Base-by-base conservation (phyloP, 2,113 vertebrate species). In the Tyto alba region DNA sequence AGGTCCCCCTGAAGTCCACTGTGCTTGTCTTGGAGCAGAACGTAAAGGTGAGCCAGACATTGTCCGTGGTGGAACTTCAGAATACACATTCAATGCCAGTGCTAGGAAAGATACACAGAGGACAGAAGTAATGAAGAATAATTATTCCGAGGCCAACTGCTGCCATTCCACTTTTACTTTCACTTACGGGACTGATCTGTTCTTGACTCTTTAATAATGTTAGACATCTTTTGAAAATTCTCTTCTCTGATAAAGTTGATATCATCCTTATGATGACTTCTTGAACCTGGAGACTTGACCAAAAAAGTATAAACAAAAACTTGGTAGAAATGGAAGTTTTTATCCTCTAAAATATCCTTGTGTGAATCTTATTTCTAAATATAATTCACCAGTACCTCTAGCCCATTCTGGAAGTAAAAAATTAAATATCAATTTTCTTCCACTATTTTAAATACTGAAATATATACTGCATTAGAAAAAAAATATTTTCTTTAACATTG, bases 201-300 rank as follows among this genome's bases (percentile, higher is more conserved):
- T 88, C 38, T 20, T 43, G 72, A 32, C 27, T 92, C 84, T 53
- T 80, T 30, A 66, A 21, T 53, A 50, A 69, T 5, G 9, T n/a
- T 43, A 45, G 38, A 45, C 53, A 68, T 20, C n/a, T 60, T 43
- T 23, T 56, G 85, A 89, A 97, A 95, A 80, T 56, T 43, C 38
- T 87, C 74, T 62, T 94, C 74, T 91, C 27, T 50, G 15, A 52
- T 57, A 30, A 89, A 27, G 29, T 15, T 34, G 18, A 8, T 8
- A 19, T 59, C 78, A 72, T 76, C 63, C 79, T 94, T 41, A 48
- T 5, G 9, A 92, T 88, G 41, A 16, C 55, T 89, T 52, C 71
- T 60, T 80, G 93, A 87, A 23, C 64, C 88, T 96, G 96, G 17
- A 81, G 69, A 72, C 97, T 98, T 91, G 0, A 52, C n/a, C 59